Percentiles rank a stretch among this genome's conserved stretches.
Conservation (phyloP, 2,797 vertebrate species). For the Chanos chanos region DNA sequence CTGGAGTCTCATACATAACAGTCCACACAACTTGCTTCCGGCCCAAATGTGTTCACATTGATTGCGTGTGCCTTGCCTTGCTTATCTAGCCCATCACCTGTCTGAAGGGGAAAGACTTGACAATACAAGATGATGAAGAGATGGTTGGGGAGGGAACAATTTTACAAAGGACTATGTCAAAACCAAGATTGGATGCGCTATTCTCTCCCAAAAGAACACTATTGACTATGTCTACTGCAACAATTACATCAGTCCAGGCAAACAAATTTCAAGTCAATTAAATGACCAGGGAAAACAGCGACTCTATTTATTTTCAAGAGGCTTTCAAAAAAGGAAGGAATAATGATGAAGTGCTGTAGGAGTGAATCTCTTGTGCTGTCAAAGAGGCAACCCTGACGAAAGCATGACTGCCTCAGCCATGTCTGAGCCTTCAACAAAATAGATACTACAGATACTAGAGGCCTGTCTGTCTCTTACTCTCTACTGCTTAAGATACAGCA, state of each 20-base stretch:
- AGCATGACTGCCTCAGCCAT: too few species aligned
- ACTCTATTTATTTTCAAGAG: background rate
- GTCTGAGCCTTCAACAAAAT: too few species aligned
- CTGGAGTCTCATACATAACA: slow-evolving; percentile 27
- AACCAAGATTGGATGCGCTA: slow-evolving; percentile 15
- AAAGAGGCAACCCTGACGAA: too few species aligned
- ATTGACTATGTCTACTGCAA: slow-evolving; percentile 27
- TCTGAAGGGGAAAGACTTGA: slow-evolving; percentile 46
- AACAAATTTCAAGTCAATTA: background rate
- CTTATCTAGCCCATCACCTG: slow-evolving; percentile 47
- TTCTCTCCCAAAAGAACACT: slow-evolving; percentile 11
- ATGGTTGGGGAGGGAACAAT: slow-evolving; percentile 41
- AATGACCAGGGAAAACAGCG: background rate
- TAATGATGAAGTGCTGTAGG: too few species aligned
- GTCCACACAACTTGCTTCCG: slow-evolving; percentile 32
- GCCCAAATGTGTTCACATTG: slow-evolving; percentile 20
- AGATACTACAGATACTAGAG: too few species aligned
- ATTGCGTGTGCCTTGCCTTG: slow-evolving; percentile 15
- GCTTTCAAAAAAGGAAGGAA: slow-evolving; percentile 9
- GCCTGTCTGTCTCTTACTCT: too few species aligned
- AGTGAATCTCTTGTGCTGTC: too few species aligned
- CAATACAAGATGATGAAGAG: slow-evolving; percentile 61
- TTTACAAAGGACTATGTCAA: slow-evolving; percentile 24
- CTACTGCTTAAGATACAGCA: background rate
- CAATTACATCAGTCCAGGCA: slow-evolving; percentile 11